Evolutionary conservation across 2,888 invertebrate genomes (phyloP), one percentile per base, ranked within the genome.

Genomic region (Eristalis intricaria): DNA sequence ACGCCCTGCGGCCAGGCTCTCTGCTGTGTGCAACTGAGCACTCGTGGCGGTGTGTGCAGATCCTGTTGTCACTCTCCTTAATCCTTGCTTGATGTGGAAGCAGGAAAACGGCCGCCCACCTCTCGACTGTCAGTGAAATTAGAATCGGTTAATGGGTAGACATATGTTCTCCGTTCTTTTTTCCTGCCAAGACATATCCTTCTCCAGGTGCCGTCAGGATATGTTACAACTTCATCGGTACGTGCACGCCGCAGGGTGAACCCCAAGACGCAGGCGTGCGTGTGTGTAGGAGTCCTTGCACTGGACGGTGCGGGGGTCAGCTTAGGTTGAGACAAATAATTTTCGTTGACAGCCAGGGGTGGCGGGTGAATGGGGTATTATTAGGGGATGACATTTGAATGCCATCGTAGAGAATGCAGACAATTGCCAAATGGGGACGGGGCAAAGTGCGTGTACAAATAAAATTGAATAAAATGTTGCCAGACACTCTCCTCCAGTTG

Each of bases 391-490:
- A 60, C 66, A 79, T 80, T 80, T 80, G 50, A 68, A 68, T 74
- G 68, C n/a, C 68, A 50, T 60, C 35, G 61, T 60, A 23, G 68
- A n/a, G 32, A 22, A 22, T 61, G 38, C 69, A 50, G 50, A 69
- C 43, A 43, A 68, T 61, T 56, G 22, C 22, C 56, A 7, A 32
- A 22, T 15, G 56, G 8, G 26, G 56, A 15, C 35, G 15, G 70
- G 23, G 32, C 29, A 65, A 64, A 78, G 73, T 66, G 79, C 71
- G 80, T 61, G 56, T 50, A 61, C 73, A 68, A 50, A 81, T 74
- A 74, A 81, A 81, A 75, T 81, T 81, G 40, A 74, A 79, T 79
- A 60, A 79, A 73, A 73, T 81, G 68, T 81, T 38, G 64, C 5
- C 63, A 61, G 73, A 66, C 60, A 66, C 23, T 71, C 61, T 60